A percentile compares a stretch with the other conserved stretches of the same genome.
These are phyloP conservation scores for Achatina immaculata DNA, from an alignment of 1,140 invertebrate species.

Conservation along the genomic window DNA sequence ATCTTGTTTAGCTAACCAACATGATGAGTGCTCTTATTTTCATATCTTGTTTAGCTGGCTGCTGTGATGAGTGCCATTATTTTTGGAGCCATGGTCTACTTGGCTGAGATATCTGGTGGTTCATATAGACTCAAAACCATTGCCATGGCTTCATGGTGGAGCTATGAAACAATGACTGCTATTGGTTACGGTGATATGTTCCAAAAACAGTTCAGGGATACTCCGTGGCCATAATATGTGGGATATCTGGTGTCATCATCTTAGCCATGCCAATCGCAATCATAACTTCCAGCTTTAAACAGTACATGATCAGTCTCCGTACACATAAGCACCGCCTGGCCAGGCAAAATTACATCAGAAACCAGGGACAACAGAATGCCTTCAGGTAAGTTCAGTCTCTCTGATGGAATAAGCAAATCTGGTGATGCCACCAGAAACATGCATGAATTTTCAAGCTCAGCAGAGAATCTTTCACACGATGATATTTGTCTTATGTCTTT, in stretches of 20 bases:
- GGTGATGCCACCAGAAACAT: no score
- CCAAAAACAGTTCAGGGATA: constrained; percentile 49
- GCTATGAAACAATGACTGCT: constrained; percentile 88
- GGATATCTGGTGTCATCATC: constrained; percentile 37
- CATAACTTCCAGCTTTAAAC: constrained; percentile 20
- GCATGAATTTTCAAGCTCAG: no score
- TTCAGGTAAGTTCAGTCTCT: no score
- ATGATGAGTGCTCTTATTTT: no score
- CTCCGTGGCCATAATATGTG: constrained; percentile 46
- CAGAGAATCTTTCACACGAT: no score
- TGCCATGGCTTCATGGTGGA: constrained; percentile 98
- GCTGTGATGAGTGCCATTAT: background rate
- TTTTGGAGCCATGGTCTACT: background rate
- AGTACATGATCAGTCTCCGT: background rate
- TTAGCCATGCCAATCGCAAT: constrained; percentile 34
- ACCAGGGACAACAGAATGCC: background rate
- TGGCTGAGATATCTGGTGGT: background rate
- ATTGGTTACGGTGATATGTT: constrained; percentile 95
- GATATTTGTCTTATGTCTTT: no score
- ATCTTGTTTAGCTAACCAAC: no score
- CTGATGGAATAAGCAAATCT: no score
- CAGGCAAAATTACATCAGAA: background rate
- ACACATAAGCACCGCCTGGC: background rate
- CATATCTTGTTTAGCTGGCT: background rate
- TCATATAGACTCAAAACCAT: constrained; percentile 82